Evolutionary conservation across 2,888 invertebrate species (phyloP), one percentile per base, ranked within the genome.

Genomic region (Panopea generosa): DNA sequence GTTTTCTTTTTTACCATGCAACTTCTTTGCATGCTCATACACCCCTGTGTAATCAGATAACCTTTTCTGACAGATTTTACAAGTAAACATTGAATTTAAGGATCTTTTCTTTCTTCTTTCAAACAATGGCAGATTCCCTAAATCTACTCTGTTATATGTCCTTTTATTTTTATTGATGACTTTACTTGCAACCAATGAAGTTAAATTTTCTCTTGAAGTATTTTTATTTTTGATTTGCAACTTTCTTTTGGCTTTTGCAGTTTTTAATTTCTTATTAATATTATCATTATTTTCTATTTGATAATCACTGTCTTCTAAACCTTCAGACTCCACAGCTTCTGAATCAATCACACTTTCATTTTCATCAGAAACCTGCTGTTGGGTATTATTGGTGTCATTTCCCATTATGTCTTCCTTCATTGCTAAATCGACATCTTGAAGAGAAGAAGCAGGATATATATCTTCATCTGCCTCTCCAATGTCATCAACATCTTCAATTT

Each of bases 31-130:
- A 82, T 87, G 87, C 40, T 70, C 72, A 49, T 76, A 75, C 9
- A 86, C 80, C 16, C 85, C 84, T 14, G 80, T 77, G 56, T 76
- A 82, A 59, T 84, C 84, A 70, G 72, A 81, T n/a, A 85, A 82
- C 43, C 50, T 61, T 59, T 83, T 82, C 9, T 65, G 65, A 65
- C 87, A 87, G n/a, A 85, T 77, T 67, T 82, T 83, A 68, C 87
- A 87, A 20, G 47, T 50, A 18, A 79, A 77, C 22, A 66, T 53
- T 33, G 33, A 4, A 56, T 68, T 45, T 14, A 43, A 11, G 29
- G 68, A 80, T 27, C 69, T 56, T 49, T 78, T 72, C 40, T 45
- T 62, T 43, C 18, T 61, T 53, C 18, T 61, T 29, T 50, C 40
- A 29, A 40, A 27, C 40, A 6, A 9, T 45, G 45, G 45, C 6